These are phyloP conservation scores for Lutjanus erythropterus DNA, from an alignment of 2,113 vertebrate species.

Conservation along the genomic window DNA sequence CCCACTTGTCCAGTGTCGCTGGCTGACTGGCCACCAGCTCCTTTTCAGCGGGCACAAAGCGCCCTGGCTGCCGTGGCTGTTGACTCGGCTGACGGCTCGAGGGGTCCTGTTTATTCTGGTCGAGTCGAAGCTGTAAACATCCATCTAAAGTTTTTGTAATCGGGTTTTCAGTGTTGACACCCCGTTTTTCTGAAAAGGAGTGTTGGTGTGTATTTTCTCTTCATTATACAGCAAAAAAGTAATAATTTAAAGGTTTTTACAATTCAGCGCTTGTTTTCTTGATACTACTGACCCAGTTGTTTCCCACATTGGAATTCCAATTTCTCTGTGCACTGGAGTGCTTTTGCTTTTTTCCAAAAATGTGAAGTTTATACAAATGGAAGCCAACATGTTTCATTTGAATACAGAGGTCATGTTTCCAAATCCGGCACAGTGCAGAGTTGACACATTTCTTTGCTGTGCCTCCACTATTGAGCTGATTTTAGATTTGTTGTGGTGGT, in stretches of 20 bases:
- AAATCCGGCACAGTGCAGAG: no score
- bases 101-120: constrained; percentile 30
- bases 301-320: no score
- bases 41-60: constrained; percentile 57
- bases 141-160: background rate
- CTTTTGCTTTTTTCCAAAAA: no score
- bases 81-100: constrained; percentile 68
- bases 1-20: constrained; percentile 58
- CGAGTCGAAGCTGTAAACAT: constrained; percentile 23
- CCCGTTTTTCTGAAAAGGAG: background rate
- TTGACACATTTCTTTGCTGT: no score
- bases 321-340: no score
- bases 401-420: no score
- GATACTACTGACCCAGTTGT: no score
- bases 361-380: no score
- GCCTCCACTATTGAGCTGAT: no score
- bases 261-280: background rate
- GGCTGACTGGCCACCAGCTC: constrained; percentile 61
- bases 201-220: background rate
- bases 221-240: background rate
- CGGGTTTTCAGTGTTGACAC: background rate
- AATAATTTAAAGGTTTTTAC: background rate
- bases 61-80: constrained; percentile 50
- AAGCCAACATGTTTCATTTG: no score
- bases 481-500: no score